Evolutionary conservation across 1,140 invertebrate genomes (phyloP), one percentile per base, ranked within the genome.

Genomic region (Lethrus apterus): DNA sequence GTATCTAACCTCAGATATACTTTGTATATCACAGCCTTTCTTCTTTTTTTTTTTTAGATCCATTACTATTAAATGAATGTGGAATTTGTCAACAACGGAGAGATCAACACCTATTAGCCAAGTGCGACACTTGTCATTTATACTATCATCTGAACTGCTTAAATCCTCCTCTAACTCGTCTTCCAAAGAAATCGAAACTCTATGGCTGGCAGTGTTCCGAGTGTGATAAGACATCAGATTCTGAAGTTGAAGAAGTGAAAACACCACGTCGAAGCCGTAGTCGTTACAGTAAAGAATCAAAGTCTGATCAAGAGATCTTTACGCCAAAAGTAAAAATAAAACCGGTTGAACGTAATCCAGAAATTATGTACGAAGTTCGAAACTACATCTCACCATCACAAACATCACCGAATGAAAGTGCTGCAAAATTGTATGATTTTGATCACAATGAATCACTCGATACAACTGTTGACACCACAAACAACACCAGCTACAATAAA

Each of bases 111-210:
- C 69, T 93, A 41, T 74, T 97, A 52, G 86, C 92, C 0, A 89
- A 90, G 60, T 98, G 95, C 71, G 94, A 98, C 65, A 91, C 86
- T 0, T 98, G 95, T 64, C 82, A 84, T 55, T 72, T 89, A 19
- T 83, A 89, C 67, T 98, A 96, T 71, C 95, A 98, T 72, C 70
- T 96, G 34, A 83, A 84, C 33, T 98, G 95, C 71, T 72, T 98
- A 32, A 87, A 89, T 63, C 93, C 93, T 14, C 91, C 91, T 10
- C 69, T 98, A 4, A 85, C 86, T 9, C 77, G 92, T 36, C 86
- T 96, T 70, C 94, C 95, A 1, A 93, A 92, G 65, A 95, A 94
- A 73, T 92, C 90, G 15, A 93, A 93, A 70, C 77, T 88, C 2
- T 77, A 89, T 77, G 92, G 91, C 57, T 97, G 93, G 93, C 87